Base-by-base conservation (phyloP, 2,797 vertebrate species). In the Megaceryle alcyon region DNA sequence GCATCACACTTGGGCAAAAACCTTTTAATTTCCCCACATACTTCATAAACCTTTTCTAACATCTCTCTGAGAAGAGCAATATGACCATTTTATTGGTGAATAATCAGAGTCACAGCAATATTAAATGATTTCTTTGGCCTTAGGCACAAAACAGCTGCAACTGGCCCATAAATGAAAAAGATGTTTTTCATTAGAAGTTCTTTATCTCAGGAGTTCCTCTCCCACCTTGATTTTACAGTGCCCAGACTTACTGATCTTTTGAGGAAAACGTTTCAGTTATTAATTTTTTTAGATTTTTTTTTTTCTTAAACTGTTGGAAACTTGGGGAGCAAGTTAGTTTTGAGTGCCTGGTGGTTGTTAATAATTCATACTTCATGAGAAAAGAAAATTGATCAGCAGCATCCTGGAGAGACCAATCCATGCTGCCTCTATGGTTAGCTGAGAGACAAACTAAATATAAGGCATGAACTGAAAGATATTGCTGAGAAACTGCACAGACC, bases 331-430 rank as follows among this genome's bases (percentile, higher is more conserved):
- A 2, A 66, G 60, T 68, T 4, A 1, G 23, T 68, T 77, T 49
- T n/a, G 64, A 77, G 35, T 49, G 91, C 13, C 63, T 35, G 66
- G 14, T 22, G 16, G 49, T 53, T 19, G 49, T 95, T 71, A 93
- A 96, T 95, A 90, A 92, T 96, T 95, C 46, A 90, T 75, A 51
- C 18, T 96, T 80, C 68, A 6, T 11, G 53, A 8, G 26, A 78
- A 77, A 68, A 82, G 78, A 86, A 92, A 95, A 96, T 93, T 95
- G 96, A 95, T 95, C 88, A 92, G 9, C 88, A 90, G 75, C 54
- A 28, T 94, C 86, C 88, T 95, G 92, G 94, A 89, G 95, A 96
- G 88, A 83, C 88, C 90, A 89, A 89, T 88, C 89, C 88, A 86
- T 56, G 87, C 56, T 84, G 33, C 81, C 44, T 86, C 83, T 91